phyloP scores from a whole-genome alignment of 1,140 invertebrate species.

The Leptoteleia sp. region DNA sequence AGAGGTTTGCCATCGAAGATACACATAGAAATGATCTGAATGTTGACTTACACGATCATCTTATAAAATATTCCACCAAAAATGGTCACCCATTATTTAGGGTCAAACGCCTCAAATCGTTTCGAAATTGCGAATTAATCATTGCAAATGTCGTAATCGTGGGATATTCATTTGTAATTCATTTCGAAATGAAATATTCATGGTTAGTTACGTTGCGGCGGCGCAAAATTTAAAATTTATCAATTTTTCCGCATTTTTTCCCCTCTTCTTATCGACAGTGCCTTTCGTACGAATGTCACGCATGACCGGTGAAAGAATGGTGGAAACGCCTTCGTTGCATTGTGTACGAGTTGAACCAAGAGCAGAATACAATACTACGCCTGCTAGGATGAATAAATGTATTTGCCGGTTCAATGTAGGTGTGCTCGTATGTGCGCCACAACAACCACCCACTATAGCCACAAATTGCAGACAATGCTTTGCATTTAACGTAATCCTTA shows the following conservation, averaged over 20 bases:
- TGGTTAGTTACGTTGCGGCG: constrained; percentile 21
- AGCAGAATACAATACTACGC: constrained; percentile 74
- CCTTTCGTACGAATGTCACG: constrained; percentile 64
- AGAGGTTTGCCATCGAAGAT: too few relatives aligned
- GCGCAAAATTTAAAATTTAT: constrained; percentile 51
- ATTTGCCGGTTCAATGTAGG: constrained; percentile 72
- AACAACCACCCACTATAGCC: constrained; percentile 63
- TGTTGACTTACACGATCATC: neutral
- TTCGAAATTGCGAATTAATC: constrained; percentile 53
- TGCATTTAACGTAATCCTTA: constrained; percentile 8
- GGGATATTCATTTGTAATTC: constrained; percentile 56
- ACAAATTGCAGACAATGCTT: constrained; percentile 31
- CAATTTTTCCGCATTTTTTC: constrained; percentile 53
- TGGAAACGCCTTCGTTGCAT: constrained; percentile 73
- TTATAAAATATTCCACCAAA: constrained; percentile 9
- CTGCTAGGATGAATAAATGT: constrained; percentile 75
- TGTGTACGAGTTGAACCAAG: constrained; percentile 67
- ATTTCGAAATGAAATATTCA: constrained; percentile 59
- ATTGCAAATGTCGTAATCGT: constrained; percentile 43
- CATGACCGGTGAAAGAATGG: constrained; percentile 69
- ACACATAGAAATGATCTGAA: too few relatives aligned
- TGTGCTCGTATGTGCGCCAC: constrained; percentile 64
- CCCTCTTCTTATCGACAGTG: constrained; percentile 60
- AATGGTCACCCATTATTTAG: constrained; percentile 16
- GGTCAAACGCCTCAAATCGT: constrained; percentile 24